These are phyloP conservation scores for Prinia subflava DNA, from an alignment of 2,113 vertebrate genomes.

Conservation along the genomic window DNA sequence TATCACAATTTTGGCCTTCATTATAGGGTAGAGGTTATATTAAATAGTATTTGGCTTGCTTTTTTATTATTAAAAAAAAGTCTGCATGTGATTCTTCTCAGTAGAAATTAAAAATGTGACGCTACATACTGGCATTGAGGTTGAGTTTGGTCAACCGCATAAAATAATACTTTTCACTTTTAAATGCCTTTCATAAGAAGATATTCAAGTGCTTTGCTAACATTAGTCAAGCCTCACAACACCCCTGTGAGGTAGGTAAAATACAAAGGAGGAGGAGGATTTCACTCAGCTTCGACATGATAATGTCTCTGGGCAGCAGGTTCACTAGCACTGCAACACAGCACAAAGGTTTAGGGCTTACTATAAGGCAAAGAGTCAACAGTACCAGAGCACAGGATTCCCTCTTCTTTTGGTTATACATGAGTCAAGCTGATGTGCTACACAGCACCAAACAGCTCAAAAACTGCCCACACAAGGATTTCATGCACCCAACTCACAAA, in stretches of 20 bases:
- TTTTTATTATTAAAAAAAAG: not conserved
- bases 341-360: not conserved
- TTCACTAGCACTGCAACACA: not conserved
- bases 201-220: slow-evolving; percentile 33
- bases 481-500: not conserved
- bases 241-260: slow-evolving; percentile 56
- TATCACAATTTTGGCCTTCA: not conserved
- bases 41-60: not conserved
- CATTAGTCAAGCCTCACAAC: slow-evolving; percentile 52
- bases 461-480: not conserved
- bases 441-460: not conserved
- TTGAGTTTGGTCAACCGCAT: slow-evolving; percentile 20
- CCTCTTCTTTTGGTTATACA: not conserved
- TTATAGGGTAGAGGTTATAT: not conserved
- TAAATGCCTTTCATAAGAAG: slow-evolving; percentile 8
- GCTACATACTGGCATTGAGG: not conserved
- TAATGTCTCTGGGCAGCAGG: not conserved
- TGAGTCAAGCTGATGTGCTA: not conserved
- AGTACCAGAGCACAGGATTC: not conserved
- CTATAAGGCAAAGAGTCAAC: slow-evolving; percentile 11
- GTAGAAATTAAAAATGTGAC: not conserved
- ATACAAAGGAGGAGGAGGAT: slow-evolving; percentile 10
- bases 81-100: not conserved
- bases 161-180: slow-evolving; percentile 11
- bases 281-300: not conserved